Conservation (phyloP, 2,888 invertebrate genomes). For the Blera fallax region DNA sequence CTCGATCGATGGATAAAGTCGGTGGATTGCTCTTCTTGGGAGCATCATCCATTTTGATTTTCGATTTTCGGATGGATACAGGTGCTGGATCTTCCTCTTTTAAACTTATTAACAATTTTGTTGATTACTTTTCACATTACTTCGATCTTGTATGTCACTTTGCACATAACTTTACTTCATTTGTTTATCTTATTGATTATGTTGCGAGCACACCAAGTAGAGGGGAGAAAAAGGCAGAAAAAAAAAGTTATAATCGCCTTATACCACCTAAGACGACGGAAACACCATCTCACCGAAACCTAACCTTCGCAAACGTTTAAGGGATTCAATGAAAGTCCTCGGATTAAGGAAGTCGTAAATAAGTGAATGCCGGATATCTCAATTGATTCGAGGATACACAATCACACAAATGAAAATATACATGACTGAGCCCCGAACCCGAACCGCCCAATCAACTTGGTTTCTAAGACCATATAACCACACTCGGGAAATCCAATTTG, state of each 20-base stretch:
- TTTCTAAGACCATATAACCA: neutral
- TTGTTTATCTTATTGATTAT: conserved; percentile 15
- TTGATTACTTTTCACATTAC: conserved; percentile 29
- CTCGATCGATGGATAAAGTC: conserved; percentile 92
- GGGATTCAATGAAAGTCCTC: conserved; percentile 15
- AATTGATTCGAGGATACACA: conserved; percentile 41
- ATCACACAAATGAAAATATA: conserved; percentile 9
- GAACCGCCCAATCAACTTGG: conserved; percentile 4
- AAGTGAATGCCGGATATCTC: conserved; percentile 54
- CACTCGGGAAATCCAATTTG: conserved; percentile 28
- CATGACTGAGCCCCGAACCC: neutral
- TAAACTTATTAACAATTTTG: neutral
- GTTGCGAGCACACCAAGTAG: conserved; percentile 14
- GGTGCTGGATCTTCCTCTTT: neutral
- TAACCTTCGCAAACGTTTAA: conserved; percentile 14
- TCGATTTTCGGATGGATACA: neutral
- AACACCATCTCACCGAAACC: neutral
- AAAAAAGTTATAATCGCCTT: conserved; percentile 5
- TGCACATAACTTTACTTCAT: neutral
- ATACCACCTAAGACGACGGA: conserved; percentile 17
- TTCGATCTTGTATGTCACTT: conserved; percentile 2
- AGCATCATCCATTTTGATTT: conserved; percentile 76
- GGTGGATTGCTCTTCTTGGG: conserved; percentile 80
- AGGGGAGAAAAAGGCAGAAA: neutral
- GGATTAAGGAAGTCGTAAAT: conserved; percentile 54